Percentiles rank a stretch among this genome's conserved stretches.
Conservation (phyloP, 2,888 invertebrate genomes). For the Thecocarcelia acutangulata region DNA sequence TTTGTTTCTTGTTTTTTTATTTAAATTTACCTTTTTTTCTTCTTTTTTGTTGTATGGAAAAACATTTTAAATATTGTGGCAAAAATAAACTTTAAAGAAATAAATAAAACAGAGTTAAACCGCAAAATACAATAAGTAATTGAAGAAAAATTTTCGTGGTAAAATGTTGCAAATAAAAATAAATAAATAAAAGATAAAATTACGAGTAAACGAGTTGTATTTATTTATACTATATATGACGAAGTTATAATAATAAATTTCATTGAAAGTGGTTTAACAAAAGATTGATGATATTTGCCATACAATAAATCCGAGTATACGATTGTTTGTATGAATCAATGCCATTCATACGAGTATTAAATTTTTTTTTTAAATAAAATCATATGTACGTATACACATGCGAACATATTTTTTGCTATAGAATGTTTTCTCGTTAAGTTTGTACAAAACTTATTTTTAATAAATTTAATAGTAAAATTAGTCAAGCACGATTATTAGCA, state of each 20-base stretch:
- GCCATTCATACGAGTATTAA: no score
- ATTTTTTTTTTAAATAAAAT: no score
- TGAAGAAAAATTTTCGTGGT: conserved; percentile 63
- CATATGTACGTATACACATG: no score
- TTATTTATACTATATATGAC: conserved; percentile 13
- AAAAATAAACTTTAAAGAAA: conserved; percentile 25
- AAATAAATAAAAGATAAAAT: conserved; percentile 36
- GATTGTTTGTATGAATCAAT: no score
- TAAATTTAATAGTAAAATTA: not conserved
- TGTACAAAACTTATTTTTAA: no score
- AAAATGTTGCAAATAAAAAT: conserved; percentile 30
- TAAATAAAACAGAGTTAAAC: conserved; percentile 44
- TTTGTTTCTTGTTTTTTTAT: conserved; percentile 4
- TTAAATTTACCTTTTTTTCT: not conserved
- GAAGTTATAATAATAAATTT: conserved; percentile 36
- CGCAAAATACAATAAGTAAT: conserved; percentile 63
- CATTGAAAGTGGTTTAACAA: conserved; percentile 34
- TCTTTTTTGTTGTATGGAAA: conserved; percentile 22
- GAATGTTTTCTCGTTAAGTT: no score
- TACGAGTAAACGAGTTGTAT: conserved; percentile 14
- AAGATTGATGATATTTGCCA: not conserved
- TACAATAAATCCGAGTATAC: not conserved
- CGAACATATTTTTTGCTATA: no score
- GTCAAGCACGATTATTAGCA: not conserved
- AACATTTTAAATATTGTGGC: conserved; percentile 27